Percentiles rank a stretch among this genome's conserved stretches.
Conservation (phyloP, 2,888 invertebrate species). For the Leptopilina myrica region DNA sequence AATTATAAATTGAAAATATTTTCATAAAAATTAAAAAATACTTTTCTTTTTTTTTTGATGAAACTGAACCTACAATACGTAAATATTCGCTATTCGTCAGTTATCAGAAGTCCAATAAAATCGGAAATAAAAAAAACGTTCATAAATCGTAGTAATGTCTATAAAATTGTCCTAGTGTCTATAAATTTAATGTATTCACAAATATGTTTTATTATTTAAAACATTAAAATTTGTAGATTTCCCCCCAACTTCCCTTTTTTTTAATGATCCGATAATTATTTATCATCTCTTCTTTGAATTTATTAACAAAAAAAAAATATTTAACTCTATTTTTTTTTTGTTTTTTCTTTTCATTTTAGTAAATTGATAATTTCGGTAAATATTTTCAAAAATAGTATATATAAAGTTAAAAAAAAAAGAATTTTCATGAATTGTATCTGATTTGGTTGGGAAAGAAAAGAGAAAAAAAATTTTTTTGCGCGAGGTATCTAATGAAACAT, state of each 20-base stretch:
- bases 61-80: too few relatives aligned
- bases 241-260: background rate
- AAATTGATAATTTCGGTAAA: background rate
- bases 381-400: too few relatives aligned
- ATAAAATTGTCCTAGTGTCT: background rate
- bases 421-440: background rate
- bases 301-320: background rate
- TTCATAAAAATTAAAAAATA: too few relatives aligned
- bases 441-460: background rate
- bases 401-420: too few relatives aligned
- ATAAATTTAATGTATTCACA: constrained; percentile 6
- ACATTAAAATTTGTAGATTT: constrained; percentile 5
- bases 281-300: background rate
- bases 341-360: background rate
- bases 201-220: background rate
- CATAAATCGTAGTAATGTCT: background rate
- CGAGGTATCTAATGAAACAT: constrained; percentile 18
- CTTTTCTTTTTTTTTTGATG: too few relatives aligned
- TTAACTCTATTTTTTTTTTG: background rate
- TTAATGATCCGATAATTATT: background rate
- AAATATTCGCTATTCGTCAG: background rate
- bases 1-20: too few relatives aligned
- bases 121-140: background rate
- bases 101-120: background rate
- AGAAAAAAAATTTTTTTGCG: background rate